Base-by-base conservation (phyloP, 2,888 invertebrate species). In the Blastobasis adustella region DNA sequence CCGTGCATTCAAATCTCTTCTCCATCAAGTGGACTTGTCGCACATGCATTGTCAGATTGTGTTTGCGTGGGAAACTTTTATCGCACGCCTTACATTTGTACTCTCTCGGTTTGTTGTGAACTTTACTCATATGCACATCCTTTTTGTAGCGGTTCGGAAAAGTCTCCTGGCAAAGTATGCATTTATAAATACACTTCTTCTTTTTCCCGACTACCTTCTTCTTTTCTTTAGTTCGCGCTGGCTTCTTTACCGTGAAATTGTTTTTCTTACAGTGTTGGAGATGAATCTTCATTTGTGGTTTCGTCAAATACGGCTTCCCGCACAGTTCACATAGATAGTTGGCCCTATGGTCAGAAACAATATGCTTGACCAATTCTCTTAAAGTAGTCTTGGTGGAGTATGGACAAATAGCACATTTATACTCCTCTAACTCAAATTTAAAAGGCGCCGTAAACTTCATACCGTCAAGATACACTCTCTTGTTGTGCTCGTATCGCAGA, bases 1-100 rank as follows among this genome's bases (percentile, higher is more conserved):
- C 39, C 5, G 43, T 52, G 46, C 71, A 71, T 23, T 55, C 54
- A 5, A 63, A 58, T 1, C 58, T 54, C 23, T 70, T 61, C 46
- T 76, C 69, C 59, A 73, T 64, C 41, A 85, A 65, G 48, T 85
- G 86, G 4, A 79, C 66, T 7, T 64, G 57, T 45, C 67, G 68
- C 4, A 63, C 63, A 50, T 76, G 76, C 0, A 59, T 55, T 4
- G 60, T 63, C 36, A 73, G 54, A 1, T 55, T 53, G 9, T 58
- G 62, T 10, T 59, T 58, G 7, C 56, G 64, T 0, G 50, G 52
- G 44, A 71, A 76, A 6, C 54, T 51, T 41, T 62, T 67, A 3
- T 76, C 69, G 51, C 76, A 77, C 4, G 73, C 73, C 1, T 60
- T 49, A 49, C 73, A 75, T 38, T 63, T 59, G 1, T 58, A 9